phyloP scores from a whole-genome alignment of 2,888 invertebrate genomes.

The Melanargia galathea region DNA sequence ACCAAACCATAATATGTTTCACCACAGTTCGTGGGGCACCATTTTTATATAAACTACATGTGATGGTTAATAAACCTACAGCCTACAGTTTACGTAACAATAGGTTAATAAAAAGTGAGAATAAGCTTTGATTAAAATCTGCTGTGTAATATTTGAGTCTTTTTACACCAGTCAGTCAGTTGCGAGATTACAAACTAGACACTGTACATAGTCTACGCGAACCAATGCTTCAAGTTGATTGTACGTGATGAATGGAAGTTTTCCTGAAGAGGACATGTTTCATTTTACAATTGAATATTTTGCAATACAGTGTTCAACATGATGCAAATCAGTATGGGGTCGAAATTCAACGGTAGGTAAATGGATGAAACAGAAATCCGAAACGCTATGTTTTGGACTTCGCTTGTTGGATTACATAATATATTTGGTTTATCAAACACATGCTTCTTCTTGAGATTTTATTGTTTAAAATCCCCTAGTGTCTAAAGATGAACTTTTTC shows the following conservation, averaged over 20 bases:
- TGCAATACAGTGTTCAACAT: background rate
- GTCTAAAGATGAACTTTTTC: background rate
- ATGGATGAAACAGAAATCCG: background rate
- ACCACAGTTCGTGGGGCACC: no score
- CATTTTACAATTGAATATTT: constrained; percentile 20
- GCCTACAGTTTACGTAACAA: no score
- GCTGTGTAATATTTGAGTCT: background rate
- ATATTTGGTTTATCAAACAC: no score
- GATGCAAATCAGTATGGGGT: background rate
- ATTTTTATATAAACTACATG: no score
- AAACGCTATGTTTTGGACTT: background rate
- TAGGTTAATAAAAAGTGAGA: background rate
- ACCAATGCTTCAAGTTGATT: constrained; percentile 25
- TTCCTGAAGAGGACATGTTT: constrained; percentile 14
- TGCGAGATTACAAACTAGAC: background rate
- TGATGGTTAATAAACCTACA: no score
- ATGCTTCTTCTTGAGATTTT: no score
- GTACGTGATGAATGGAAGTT: constrained; percentile 22
- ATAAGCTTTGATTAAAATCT: background rate
- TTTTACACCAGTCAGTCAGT: background rate
- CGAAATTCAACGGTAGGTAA: background rate
- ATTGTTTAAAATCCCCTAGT: no score
- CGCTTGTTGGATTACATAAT: background rate
- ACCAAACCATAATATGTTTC: no score
- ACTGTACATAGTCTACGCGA: constrained; percentile 9